Conservation (phyloP, 2,888 invertebrate species). For the Leptodirus hochenwartii region DNA sequence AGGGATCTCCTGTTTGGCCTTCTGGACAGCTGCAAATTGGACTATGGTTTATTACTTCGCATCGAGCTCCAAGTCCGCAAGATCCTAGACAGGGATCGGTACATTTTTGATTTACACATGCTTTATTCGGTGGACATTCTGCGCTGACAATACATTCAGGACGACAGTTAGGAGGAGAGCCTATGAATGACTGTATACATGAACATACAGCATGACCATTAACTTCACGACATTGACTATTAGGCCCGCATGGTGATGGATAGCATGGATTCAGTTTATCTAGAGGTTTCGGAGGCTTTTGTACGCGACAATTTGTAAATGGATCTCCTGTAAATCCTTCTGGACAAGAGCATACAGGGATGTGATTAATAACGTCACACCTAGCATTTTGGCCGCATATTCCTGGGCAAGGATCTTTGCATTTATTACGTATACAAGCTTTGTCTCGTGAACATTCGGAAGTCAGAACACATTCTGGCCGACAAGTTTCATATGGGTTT, state of each 20-base stretch:
- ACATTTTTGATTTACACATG: conserved; percentile 35
- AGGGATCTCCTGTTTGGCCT: conserved; percentile 58
- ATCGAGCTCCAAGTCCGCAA: conserved; percentile 33
- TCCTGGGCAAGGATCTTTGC: conserved; percentile 48
- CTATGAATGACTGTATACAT: conserved; percentile 31
- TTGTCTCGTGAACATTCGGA: conserved; percentile 44
- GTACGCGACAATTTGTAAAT: conserved; percentile 26
- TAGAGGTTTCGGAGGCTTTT: conserved; percentile 16
- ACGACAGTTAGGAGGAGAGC: conserved; percentile 34
- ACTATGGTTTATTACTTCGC: conserved; percentile 34
- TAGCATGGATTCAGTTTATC: conserved; percentile 26
- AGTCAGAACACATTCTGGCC: conserved; percentile 52
- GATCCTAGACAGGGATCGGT: conserved; percentile 36
- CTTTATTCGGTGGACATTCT: conserved; percentile 31
- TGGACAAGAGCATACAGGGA: conserved; percentile 52
- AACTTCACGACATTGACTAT: conserved; percentile 32
- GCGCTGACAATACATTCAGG: conserved; percentile 33
- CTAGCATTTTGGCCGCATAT: conserved; percentile 51
- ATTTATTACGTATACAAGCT: conserved; percentile 49
- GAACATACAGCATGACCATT: conserved; percentile 33
- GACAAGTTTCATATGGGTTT: conserved; percentile 47
- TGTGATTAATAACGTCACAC: conserved; percentile 54
- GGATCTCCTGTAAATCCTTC: conserved; percentile 50
- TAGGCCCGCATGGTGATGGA: conserved; percentile 34
- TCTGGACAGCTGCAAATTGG: conserved; percentile 35